Evolutionary conservation across 1,140 invertebrate genomes (phyloP), one percentile per base, ranked within the genome.

Genomic region (Aphaenogaster rudis): DNA sequence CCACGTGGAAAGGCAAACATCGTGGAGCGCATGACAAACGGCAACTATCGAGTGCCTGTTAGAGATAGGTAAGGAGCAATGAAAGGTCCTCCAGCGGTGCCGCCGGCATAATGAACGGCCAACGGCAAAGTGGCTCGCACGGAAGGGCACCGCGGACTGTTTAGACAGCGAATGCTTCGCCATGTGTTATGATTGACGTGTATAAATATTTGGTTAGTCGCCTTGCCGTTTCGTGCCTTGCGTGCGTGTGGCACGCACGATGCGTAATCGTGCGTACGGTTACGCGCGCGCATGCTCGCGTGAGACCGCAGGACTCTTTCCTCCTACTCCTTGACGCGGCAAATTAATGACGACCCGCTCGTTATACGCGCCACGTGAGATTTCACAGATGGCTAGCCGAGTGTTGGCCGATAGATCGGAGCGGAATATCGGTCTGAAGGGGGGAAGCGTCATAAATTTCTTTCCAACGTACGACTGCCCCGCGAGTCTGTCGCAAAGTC

Each of bases 161-260:
- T 92, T 92, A 92, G 88, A 92, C 88, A 92, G 81, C 87, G 81
- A 91, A 87, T 86, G 88, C 87, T 92, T 90, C 78, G 86, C 76
- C 86, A 89, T 87, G 81, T 78, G 88, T 90, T 87, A 77, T 90
- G 91, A 92, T 92, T 92, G 91, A 92, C 91, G 85, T 92, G 85
- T 92, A 92, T 90, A 92, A 92, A 92, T 91, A 92, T 92, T 92
- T 91, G 61, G 66, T 92, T 91, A 91, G 90, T 90, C 88, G 90
- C 81, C 88, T 92, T 86, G 80, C 90, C 84, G 77, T 91, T 85
- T 86, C 86, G 82, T 91, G 66, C 82, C 36, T 66, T 85, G 69
- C 80, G 79, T 54, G 64, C 89, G 45, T 63, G 28, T 28, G 28
- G 28, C 28, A 64, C 11, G 13, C 36, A 48, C 6, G 28, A 28